These are phyloP conservation scores for Colinus virginianus DNA, from an alignment of 2,113 vertebrate species.

Conservation along the genomic window DNA sequence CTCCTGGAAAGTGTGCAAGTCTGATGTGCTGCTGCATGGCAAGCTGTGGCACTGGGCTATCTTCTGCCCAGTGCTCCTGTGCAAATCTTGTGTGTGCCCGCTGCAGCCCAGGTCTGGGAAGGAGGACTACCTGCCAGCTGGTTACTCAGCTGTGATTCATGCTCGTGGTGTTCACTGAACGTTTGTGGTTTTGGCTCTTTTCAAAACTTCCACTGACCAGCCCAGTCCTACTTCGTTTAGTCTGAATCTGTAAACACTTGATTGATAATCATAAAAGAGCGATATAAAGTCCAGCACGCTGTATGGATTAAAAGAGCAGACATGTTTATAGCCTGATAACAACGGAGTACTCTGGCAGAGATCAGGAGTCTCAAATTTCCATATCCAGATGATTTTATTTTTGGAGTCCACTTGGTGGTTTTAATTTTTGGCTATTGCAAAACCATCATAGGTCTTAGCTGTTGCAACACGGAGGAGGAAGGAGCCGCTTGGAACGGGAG, in stretches of 20 bases:
- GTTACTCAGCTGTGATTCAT: constrained; percentile 27
- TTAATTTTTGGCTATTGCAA: constrained; percentile 67
- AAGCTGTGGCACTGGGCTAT: not conserved
- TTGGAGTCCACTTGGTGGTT: constrained; percentile 65
- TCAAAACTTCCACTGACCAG: constrained; percentile 41
- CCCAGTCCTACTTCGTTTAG: constrained; percentile 24
- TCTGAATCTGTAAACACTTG: constrained; percentile 20
- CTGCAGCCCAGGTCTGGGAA: not conserved
- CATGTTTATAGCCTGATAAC: constrained; percentile 71
- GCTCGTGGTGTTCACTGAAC: not conserved
- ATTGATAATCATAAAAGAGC: constrained; percentile 39
- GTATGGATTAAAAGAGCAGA: constrained; percentile 57
- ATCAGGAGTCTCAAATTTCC: constrained; percentile 51
- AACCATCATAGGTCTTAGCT: constrained; percentile 47
- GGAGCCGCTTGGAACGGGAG: not conserved
- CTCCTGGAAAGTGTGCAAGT: not conserved
- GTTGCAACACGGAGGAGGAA: constrained; percentile 61
- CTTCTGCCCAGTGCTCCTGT: accelerated
- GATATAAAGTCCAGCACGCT: not conserved
- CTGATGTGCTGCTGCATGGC: not conserved
- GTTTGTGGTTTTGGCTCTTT: constrained; percentile 63
- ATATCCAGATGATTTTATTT: constrained; percentile 68
- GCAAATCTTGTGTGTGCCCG: not conserved
- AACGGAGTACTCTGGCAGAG: constrained; percentile 33
- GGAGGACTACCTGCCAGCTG: constrained; percentile 3